Evolutionary conservation across 2,797 vertebrate species (phyloP), one percentile per base, ranked within the genome.

Genomic region (Cryptoprocta ferox): DNA sequence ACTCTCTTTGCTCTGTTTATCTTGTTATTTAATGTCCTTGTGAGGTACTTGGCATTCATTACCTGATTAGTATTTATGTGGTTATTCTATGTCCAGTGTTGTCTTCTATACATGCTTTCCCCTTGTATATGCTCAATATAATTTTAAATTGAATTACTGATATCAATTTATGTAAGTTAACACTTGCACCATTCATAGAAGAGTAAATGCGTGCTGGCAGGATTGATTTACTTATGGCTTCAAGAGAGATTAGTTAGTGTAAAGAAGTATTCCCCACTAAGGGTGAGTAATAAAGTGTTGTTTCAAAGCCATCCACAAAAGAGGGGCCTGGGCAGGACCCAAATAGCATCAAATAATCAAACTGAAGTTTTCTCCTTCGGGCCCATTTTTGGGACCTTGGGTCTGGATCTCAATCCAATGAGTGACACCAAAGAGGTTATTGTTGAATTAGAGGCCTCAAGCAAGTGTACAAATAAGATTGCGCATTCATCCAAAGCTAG

Each of bases 71-170:
- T 71, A 68, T 28, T n/a, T 65, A 39, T 68, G 56, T 94, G 30
- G 15, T 32, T 35, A 48, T 78, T 56, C 24, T 32, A 15, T 88
- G 8, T 15, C 42, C 50, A 35, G 1, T 21, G 66, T 5, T 76
- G 30, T 87, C 48, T 39, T 93, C 21, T 71, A 35, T 6, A 30
- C 32, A 3, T 82, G n/a, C 14, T 78, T 94, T 94, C 24, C 37
- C 45, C 89, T 78, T 96, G 30, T n/a, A 37, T 68, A 37, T 71
- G 42, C 50, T 92, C 37, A 48, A 78, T 84, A 21, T 86, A 70
- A 91, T 76, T 96, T 95, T 91, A 90, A 84, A 81, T 92, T 82
- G 50, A 95, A 81, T 70, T 94, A 82, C 4, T 75, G n/a, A 90
- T 87, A n/a, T 63, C 61, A 70, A 80, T 90, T 93, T 66, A 87